Conservation (phyloP, 2,113 vertebrate genomes). For the Oophaga pumilio region DNA sequence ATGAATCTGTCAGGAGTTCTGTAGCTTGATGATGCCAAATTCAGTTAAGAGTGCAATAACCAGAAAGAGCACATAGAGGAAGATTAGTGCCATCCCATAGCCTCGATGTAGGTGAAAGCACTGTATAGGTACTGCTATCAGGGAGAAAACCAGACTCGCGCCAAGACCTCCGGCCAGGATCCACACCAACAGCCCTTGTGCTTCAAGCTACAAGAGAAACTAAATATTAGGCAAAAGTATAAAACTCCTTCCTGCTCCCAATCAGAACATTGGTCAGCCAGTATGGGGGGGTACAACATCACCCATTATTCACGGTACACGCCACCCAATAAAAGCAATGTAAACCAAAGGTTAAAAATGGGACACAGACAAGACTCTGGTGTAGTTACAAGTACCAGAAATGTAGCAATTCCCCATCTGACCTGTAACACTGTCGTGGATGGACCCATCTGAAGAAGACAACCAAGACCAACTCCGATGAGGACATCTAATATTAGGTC, state of each 20-base stretch:
- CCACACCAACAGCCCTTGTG: conserved; percentile 85
- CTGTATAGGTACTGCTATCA: conserved; percentile 81
- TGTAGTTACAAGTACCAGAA: too few relatives aligned
- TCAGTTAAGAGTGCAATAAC: conserved; percentile 86
- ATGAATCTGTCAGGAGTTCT: conserved; percentile 3
- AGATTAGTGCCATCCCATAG: conserved; percentile 82
- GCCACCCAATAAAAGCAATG: too few relatives aligned
- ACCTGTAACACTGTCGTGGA: conserved; percentile 75
- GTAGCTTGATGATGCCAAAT: conserved; percentile 76
- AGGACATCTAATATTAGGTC: conserved; percentile 81
- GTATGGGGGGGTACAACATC: too few relatives aligned
- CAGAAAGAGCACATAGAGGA: conserved; percentile 84
- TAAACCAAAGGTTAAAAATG: too few relatives aligned
- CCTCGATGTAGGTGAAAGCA: conserved; percentile 79
- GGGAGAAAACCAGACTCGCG: conserved; percentile 86
- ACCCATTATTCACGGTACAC: too few relatives aligned
- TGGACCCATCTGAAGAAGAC: conserved; percentile 78
- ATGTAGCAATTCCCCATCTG: conserved; percentile 23
- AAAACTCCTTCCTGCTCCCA: neutral
- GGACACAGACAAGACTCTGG: too few relatives aligned
- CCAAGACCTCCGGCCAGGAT: conserved; percentile 85
- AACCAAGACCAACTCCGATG: conserved; percentile 89
- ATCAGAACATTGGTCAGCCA: neutral
- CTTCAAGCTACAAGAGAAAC: conserved; percentile 77
- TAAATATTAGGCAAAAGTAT: neutral